Conservation (phyloP, 2,888 invertebrate species). For the Drosophila acutilabella region DNA sequence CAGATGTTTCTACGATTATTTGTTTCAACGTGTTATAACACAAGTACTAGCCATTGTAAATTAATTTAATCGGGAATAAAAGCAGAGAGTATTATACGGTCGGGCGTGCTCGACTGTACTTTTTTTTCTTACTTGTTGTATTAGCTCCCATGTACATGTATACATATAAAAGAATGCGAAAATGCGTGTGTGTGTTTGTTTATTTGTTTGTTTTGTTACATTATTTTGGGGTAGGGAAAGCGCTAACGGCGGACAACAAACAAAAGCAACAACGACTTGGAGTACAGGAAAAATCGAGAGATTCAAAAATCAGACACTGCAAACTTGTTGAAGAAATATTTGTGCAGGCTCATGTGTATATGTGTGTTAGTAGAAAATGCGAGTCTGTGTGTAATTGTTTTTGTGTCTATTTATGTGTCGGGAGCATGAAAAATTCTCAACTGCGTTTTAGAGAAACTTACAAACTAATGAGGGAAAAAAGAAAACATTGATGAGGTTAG, state of each 20-base stretch:
- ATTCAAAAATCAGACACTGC: constrained; percentile 75
- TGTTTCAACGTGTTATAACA: no score
- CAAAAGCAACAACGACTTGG: constrained; percentile 20
- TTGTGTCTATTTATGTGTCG: constrained; percentile 4
- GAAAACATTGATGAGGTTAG: constrained; percentile 31
- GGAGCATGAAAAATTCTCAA: constrained; percentile 48
- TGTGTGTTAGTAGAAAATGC: not conserved
- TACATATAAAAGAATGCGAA: not conserved
- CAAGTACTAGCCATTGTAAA: no score
- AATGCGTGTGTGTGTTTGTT: constrained; percentile 52
- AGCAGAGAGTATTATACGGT: no score
- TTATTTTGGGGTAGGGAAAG: constrained; percentile 31
- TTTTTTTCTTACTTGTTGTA: no score
- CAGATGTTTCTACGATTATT: no score
- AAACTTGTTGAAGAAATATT: constrained; percentile 78
- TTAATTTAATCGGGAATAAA: no score
- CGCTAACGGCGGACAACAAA: constrained; percentile 30
- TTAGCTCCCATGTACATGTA: constrained; percentile 3
- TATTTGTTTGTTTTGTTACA: constrained; percentile 73
- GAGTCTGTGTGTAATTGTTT: not conserved
- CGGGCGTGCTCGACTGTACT: no score
- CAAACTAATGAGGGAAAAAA: constrained; percentile 29
- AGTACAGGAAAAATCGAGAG: constrained; percentile 58
- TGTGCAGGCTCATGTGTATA: constrained; percentile 35
- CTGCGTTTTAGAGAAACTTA: constrained; percentile 44